phyloP scores from a whole-genome alignment of 2,113 vertebrate genomes.

The Marmota monax region DNA sequence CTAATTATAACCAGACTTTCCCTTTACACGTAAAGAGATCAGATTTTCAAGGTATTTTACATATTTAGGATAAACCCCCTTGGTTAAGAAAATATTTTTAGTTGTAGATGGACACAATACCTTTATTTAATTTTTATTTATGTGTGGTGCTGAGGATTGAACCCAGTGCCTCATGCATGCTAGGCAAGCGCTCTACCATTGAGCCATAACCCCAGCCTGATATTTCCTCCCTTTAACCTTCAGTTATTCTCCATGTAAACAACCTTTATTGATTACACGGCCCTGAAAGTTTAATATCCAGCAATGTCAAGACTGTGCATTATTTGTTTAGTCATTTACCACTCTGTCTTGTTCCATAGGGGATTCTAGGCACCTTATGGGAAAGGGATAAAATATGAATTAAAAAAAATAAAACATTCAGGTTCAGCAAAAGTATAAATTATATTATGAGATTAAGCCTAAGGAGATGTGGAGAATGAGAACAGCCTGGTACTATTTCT shows the following conservation, averaged over 20 bases:
- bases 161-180: no score
- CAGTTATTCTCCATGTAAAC: background rate
- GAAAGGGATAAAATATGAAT: conserved; percentile 47
- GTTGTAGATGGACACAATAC: no score
- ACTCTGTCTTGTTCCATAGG: background rate
- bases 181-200: no score
- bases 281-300: conserved; percentile 39
- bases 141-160: no score
- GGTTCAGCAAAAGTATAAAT: background rate
- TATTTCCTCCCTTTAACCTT: background rate
- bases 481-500: conserved; percentile 52
- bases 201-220: no score
- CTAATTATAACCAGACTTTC: background rate
- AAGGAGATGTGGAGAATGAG: background rate
- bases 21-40: background rate
- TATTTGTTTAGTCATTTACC: background rate
- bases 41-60: conserved; percentile 38
- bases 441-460: conserved; percentile 34
- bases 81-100: no score
- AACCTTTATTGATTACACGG: background rate
- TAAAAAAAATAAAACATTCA: conserved; percentile 14
- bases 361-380: background rate
- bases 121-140: no score
- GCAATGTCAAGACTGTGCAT: background rate
- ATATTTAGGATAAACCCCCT: background rate